A percentile compares a stretch with the other conserved stretches of the same genome.
Conservation (phyloP, 2,113 vertebrate genomes). For the Nothoprocta pentlandii region DNA sequence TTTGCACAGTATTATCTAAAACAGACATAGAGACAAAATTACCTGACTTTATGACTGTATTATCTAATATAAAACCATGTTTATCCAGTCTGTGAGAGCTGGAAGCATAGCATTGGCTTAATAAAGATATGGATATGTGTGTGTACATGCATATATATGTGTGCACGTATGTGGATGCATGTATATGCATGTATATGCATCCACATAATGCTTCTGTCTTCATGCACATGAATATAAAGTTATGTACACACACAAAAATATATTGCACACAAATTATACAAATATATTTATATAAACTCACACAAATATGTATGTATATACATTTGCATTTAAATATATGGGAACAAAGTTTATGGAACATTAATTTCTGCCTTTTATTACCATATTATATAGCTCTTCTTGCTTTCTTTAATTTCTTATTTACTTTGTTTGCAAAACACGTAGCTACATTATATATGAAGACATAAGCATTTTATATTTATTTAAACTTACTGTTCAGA, state of each 20-base stretch:
- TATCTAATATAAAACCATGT: slow-evolving; percentile 55
- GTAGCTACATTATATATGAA: background rate
- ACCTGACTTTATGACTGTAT: slow-evolving; percentile 32
- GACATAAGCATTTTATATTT: background rate
- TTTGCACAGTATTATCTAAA: slow-evolving; percentile 56
- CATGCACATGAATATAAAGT: background rate
- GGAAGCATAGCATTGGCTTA: background rate
- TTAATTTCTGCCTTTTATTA: background rate
- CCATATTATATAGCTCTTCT: background rate
- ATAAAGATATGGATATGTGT: background rate
- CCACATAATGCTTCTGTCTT: background rate
- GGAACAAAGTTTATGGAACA: background rate
- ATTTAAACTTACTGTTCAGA: background rate
- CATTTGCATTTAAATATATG: background rate
- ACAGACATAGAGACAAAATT: slow-evolving; percentile 63
- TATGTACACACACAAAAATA: background rate
- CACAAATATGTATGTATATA: background rate
- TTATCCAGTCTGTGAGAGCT: background rate
- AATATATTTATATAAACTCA: no score
- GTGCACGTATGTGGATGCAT: background rate
- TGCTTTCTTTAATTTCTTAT: background rate
- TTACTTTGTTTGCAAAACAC: background rate
- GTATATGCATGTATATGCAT: background rate
- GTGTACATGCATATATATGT: background rate
- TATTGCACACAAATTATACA: background rate